These are phyloP conservation scores for Opisthocomus hoazin DNA, from an alignment of 2,113 vertebrate genomes.

Conservation along the genomic window DNA sequence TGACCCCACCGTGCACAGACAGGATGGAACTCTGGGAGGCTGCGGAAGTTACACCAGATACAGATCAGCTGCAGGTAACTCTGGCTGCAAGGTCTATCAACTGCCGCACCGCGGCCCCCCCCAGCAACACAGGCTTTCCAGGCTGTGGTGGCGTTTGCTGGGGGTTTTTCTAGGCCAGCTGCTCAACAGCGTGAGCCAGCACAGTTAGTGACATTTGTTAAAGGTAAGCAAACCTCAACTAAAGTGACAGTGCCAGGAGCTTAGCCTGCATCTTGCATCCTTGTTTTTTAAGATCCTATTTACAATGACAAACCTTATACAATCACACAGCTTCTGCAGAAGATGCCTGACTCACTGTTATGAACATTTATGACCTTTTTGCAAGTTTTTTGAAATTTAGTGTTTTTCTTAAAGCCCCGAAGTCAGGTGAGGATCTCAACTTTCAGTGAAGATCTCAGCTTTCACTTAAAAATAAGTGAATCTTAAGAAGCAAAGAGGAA, in stretches of 20 bases:
- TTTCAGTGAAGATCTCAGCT: background rate
- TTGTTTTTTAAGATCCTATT: background rate
- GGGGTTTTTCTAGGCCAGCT: background rate
- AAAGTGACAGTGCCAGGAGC: background rate
- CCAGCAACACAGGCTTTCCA: background rate
- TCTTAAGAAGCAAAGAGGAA: background rate
- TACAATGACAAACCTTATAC: background rate
- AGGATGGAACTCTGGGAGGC: background rate
- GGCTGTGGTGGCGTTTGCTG: background rate
- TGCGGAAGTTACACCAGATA: background rate
- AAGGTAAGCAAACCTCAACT: background rate
- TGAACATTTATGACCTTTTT: background rate
- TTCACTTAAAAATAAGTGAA: conserved; percentile 23
- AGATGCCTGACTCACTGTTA: background rate
- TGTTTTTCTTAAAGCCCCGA: background rate
- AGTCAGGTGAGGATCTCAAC: background rate
- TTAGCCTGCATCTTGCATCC: background rate
- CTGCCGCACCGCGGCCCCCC: background rate
- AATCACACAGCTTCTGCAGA: background rate
- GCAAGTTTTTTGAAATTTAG: background rate
- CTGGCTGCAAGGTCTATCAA: background rate
- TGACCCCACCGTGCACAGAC: accelerated
- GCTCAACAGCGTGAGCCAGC: background rate
- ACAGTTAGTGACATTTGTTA: background rate
- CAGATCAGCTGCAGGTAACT: accelerated